phyloP scores from a whole-genome alignment of 2,888 invertebrate species.

The Cordylochernes scorpioides region DNA sequence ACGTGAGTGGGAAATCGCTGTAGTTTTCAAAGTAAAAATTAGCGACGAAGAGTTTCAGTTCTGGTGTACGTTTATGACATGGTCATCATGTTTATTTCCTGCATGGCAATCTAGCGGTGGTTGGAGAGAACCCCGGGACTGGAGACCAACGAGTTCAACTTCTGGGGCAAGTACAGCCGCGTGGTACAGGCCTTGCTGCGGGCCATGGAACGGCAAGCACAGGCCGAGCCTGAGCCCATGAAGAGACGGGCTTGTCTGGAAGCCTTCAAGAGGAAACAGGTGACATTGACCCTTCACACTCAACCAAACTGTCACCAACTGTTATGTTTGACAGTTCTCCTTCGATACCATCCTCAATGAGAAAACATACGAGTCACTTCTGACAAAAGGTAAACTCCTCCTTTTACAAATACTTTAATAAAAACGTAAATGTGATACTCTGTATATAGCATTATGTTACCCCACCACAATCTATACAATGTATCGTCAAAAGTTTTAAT shows the following conservation, averaged over 20 bases:
- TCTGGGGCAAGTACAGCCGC: slow-evolving; percentile 66
- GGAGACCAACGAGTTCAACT: slow-evolving; percentile 51
- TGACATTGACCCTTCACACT: neutral
- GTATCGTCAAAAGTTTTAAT: too few species aligned
- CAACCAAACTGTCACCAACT: neutral
- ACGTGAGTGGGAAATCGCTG: too few species aligned
- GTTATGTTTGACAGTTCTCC: slow-evolving; percentile 30
- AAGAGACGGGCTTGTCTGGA: neutral
- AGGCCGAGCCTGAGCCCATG: slow-evolving; percentile 23
- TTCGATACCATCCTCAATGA: slow-evolving; percentile 73
- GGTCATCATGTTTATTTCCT: too few species aligned
- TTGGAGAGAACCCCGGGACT: slow-evolving; percentile 78
- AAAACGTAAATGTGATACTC: too few species aligned
- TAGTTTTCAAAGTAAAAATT: too few species aligned
- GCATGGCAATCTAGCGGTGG: too few species aligned
- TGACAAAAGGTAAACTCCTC: slow-evolving; percentile 37
- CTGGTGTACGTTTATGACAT: too few species aligned
- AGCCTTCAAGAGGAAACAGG: too few species aligned
- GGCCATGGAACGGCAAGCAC: slow-evolving; percentile 35
- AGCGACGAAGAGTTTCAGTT: too few species aligned
- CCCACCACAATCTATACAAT: too few species aligned
- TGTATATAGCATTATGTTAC: too few species aligned
- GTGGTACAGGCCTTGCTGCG: slow-evolving; percentile 33
- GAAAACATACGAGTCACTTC: slow-evolving; percentile 48
- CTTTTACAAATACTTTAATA: too few species aligned